phyloP scores from a whole-genome alignment of 1,140 invertebrate genomes.

The Diabrotica undecimpunctata region DNA sequence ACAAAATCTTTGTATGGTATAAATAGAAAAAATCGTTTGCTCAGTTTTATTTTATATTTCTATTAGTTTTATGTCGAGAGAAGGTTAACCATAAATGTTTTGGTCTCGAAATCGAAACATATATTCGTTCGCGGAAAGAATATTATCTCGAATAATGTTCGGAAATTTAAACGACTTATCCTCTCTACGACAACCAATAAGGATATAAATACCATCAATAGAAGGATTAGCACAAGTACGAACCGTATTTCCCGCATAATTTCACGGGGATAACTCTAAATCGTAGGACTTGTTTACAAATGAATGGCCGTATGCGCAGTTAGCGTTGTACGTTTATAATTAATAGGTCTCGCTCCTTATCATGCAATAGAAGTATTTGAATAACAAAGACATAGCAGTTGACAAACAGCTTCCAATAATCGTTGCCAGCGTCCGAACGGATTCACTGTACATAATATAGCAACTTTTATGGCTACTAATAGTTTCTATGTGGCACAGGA shows the following conservation, averaged over 20 bases:
- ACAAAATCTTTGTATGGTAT: too few relatives aligned
- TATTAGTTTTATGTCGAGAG: too few relatives aligned
- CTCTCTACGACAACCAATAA: background rate
- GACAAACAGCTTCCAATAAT: constrained; percentile 28
- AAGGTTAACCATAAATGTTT: too few relatives aligned
- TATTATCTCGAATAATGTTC: too few relatives aligned
- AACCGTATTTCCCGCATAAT: background rate
- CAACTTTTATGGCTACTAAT: too few relatives aligned
- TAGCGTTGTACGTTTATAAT: constrained; percentile 23
- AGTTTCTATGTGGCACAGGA: too few relatives aligned
- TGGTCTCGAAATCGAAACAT: too few relatives aligned
- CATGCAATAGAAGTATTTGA: constrained; percentile 29
- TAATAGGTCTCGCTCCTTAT: constrained; percentile 29
- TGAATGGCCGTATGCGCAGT: constrained; percentile 15
- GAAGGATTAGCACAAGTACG: background rate
- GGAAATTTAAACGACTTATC: too few relatives aligned
- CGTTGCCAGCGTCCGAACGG: constrained; percentile 21
- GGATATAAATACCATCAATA: constrained; percentile 2
- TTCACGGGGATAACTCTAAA: constrained; percentile 12
- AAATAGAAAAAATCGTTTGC: too few relatives aligned
- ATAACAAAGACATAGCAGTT: constrained; percentile 33
- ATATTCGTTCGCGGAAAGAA: too few relatives aligned
- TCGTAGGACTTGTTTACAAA: constrained; percentile 8
- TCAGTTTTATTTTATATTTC: too few relatives aligned
- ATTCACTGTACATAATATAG: constrained; percentile 4